These are phyloP conservation scores for Melikaiella ostensackeni DNA, from an alignment of 2,888 invertebrate species.

Conservation along the genomic window DNA sequence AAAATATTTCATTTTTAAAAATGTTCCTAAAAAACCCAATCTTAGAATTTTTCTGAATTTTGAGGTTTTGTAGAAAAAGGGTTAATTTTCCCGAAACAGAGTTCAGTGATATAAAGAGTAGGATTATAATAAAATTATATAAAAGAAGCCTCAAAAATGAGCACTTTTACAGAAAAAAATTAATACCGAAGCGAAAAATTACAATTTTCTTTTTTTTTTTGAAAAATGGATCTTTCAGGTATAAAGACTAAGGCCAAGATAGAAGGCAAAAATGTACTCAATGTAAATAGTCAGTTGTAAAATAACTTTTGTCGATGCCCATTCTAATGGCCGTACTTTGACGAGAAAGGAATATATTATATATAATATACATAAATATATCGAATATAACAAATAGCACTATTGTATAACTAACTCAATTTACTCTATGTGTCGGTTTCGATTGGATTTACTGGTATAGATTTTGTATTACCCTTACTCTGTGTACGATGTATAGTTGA, in stretches of 20 bases:
- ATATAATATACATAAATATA: slow-evolving; percentile 59
- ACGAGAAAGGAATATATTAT: slow-evolving; percentile 52
- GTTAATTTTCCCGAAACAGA: neutral
- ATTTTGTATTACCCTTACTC: slow-evolving; percentile 71
- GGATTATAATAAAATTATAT: neutral
- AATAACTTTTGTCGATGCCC: slow-evolving; percentile 57
- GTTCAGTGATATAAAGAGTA: neutral
- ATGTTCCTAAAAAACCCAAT: neutral
- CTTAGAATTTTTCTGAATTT: neutral
- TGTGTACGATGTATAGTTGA: slow-evolving; percentile 63
- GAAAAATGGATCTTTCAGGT: slow-evolving; percentile 22
- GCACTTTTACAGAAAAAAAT: neutral
- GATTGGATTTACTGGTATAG: slow-evolving; percentile 64
- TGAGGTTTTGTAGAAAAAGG: slow-evolving; percentile 16
- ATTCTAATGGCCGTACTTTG: slow-evolving; percentile 55
- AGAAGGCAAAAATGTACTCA: slow-evolving; percentile 47
- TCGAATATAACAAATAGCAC: slow-evolving; percentile 42
- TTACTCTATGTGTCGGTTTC: slow-evolving; percentile 70
- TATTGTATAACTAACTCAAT: slow-evolving; percentile 59
- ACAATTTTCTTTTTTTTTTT: neutral
- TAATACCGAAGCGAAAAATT: neutral
- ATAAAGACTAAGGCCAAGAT: neutral
- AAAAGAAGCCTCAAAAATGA: slow-evolving; percentile 14
- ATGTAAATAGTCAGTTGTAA: slow-evolving; percentile 64
- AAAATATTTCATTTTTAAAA: slow-evolving; percentile 2